Evolutionary conservation across 2,888 invertebrate genomes (phyloP).

Genomic region (Philereme vetulata): DNA sequence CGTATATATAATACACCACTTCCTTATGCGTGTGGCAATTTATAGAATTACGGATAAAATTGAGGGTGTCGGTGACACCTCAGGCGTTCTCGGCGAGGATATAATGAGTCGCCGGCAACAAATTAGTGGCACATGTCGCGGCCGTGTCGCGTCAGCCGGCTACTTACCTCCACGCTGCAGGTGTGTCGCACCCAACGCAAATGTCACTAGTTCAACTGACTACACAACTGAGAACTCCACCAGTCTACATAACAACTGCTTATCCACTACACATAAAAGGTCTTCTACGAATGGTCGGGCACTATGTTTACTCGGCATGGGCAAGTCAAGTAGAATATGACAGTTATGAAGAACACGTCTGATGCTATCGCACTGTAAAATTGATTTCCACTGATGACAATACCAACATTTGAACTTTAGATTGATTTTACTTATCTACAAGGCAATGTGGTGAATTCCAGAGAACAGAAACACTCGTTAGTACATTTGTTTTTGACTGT

Average conservation of each 20-base stretch:
- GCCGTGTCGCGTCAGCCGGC: conserved; percentile 72
- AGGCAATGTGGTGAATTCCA: background rate
- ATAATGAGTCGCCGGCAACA: conserved; percentile 76
- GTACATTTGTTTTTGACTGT: background rate
- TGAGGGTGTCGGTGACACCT: conserved; percentile 73
- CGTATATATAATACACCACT: conserved; percentile 46
- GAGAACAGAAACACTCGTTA: background rate
- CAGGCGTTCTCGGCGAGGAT: conserved; percentile 66
- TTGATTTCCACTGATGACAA: conserved; percentile 50
- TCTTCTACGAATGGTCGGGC: conserved; percentile 32
- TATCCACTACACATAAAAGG: conserved; percentile 13
- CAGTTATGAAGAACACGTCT: conserved; percentile 47
- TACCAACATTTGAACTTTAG: conserved; percentile 20
- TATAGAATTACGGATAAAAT: conserved; percentile 74
- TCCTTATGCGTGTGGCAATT: conserved; percentile 72
- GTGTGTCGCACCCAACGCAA: conserved; percentile 59
- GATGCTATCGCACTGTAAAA: conserved; percentile 47
- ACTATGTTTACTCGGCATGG: conserved; percentile 37
- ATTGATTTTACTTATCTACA: background rate
- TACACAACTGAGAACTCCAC: conserved; percentile 36
- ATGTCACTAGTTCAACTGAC: conserved; percentile 58
- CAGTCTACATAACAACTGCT: conserved; percentile 1
- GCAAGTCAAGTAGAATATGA: conserved; percentile 41
- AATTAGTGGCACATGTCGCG: conserved; percentile 81
- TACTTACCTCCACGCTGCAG: conserved; percentile 63